Percentiles rank a stretch among this genome's conserved stretches.
phyloP scores from a whole-genome alignment of 2,888 invertebrate species.

The Portevinia maculata region DNA sequence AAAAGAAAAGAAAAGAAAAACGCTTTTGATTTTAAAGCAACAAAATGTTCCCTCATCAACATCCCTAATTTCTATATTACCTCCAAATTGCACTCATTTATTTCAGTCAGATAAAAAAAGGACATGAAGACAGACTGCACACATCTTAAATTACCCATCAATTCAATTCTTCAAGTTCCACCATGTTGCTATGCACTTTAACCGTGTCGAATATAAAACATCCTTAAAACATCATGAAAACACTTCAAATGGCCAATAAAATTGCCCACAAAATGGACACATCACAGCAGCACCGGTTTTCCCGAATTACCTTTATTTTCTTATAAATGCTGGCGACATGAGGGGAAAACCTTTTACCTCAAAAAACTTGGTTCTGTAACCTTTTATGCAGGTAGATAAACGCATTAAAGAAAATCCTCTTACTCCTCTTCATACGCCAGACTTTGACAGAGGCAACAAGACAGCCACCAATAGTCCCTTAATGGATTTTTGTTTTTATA shows the following conservation, averaged over 20 bases:
- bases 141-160: conserved; percentile 52
- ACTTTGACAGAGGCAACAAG: conserved; percentile 41
- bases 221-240: conserved; percentile 70
- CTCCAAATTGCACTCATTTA: conserved; percentile 25
- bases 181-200: conserved; percentile 51
- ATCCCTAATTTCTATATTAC: conserved; percentile 45
- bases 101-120: conserved; percentile 15
- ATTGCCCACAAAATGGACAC: conserved; percentile 70
- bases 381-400: conserved; percentile 72
- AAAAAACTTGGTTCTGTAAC: conserved; percentile 25
- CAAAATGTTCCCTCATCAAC: neutral
- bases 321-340: conserved; percentile 16
- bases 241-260: conserved; percentile 71
- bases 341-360: conserved; percentile 54
- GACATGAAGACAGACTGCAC: neutral
- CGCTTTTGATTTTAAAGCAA: neutral
- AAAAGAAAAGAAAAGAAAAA: no score
- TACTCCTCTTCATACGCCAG: conserved; percentile 15
- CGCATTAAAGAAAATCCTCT: conserved; percentile 70
- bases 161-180: conserved; percentile 33
- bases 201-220: conserved; percentile 61
- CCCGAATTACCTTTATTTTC: conserved; percentile 48
- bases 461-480: conserved; percentile 68
- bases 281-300: conserved; percentile 25
- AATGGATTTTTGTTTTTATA: conserved; percentile 69